A percentile compares a stretch with the other conserved stretches of the same genome.
These are phyloP conservation scores for Tragelaphus oryx DNA, from an alignment of 2,797 vertebrate genomes.

Conservation along the genomic window DNA sequence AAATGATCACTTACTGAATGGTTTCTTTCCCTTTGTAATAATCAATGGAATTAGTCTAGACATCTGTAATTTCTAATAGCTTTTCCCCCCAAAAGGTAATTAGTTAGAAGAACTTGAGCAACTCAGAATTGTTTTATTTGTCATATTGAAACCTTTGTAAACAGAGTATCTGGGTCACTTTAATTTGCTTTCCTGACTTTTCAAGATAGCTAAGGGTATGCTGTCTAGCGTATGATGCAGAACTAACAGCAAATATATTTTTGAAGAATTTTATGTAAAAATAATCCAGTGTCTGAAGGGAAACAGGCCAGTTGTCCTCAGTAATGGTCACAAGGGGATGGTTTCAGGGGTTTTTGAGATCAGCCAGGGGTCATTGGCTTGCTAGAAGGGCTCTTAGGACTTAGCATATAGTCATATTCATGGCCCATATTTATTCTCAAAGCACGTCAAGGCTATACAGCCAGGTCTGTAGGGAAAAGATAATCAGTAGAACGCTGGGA, in stretches of 20 bases:
- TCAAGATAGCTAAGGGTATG: conserved; percentile 10
- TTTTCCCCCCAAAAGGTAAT: conserved; percentile 72
- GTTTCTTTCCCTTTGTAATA: conserved; percentile 77
- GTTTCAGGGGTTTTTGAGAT: neutral
- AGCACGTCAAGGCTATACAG: neutral
- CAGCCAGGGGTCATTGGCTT: neutral
- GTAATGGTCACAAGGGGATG: neutral
- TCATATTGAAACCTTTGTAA: conserved; percentile 69
- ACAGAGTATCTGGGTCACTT: conserved; percentile 68
- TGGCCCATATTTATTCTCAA: neutral
- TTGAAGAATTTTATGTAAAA: conserved; percentile 65
- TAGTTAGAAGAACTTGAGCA: conserved; percentile 77
- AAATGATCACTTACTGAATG: conserved; percentile 73
- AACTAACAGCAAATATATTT: conserved; percentile 61
- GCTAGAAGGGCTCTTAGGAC: neutral
- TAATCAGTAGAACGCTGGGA: neutral
- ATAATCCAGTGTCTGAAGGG: conserved; percentile 44
- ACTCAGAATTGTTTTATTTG: conserved; percentile 75
- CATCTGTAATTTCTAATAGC: conserved; percentile 77
- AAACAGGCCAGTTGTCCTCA: conserved; percentile 47
- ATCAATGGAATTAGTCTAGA: conserved; percentile 78
- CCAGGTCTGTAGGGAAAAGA: neutral
- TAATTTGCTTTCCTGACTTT: conserved; percentile 18
- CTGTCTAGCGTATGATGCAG: conserved; percentile 13
- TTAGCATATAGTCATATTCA: neutral